These are phyloP conservation scores for Pachydiplax longipennis DNA, from an alignment of 2,888 invertebrate species.

Conservation along the genomic window DNA sequence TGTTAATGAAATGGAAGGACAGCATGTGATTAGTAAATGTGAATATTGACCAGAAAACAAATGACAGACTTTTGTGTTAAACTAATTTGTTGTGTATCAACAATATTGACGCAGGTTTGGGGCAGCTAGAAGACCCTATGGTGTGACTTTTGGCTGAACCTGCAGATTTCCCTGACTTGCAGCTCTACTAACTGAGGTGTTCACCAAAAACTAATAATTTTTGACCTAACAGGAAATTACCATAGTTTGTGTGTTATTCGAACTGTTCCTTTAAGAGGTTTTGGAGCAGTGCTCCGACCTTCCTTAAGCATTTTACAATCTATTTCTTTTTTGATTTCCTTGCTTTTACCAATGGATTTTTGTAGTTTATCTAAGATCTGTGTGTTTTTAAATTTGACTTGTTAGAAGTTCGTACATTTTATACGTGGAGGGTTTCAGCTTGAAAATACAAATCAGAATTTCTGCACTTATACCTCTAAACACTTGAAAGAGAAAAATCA, in stretches of 20 bases:
- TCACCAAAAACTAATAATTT: conserved; percentile 11
- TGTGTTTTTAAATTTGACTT: conserved; percentile 39
- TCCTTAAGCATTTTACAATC: neutral
- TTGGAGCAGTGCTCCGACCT: neutral
- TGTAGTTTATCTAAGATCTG: conserved; percentile 42
- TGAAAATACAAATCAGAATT: conserved; percentile 35
- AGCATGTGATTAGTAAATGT: neutral
- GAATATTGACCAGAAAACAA: neutral
- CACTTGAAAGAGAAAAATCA: conserved; percentile 28
- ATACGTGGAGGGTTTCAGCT: conserved; percentile 16
- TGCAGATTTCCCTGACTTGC: conserved; percentile 27
- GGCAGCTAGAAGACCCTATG: neutral
- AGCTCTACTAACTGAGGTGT: conserved; percentile 38
- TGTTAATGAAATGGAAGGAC: neutral
- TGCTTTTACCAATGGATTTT: conserved; percentile 31
- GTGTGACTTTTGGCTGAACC: neutral
- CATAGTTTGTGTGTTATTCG: conserved; percentile 36
- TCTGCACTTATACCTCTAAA: conserved; percentile 26
- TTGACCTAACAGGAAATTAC: conserved; percentile 31
- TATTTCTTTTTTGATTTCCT: conserved; percentile 5
- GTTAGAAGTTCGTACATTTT: conserved; percentile 26
- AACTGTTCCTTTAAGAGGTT: conserved; percentile 32
- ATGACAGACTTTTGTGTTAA: conserved; percentile 13
- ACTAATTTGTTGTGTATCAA: conserved; percentile 25
- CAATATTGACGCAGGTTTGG: neutral